Evolutionary conservation across 2,888 invertebrate genomes (phyloP).

Genomic region (Abrostola triplasia): DNA sequence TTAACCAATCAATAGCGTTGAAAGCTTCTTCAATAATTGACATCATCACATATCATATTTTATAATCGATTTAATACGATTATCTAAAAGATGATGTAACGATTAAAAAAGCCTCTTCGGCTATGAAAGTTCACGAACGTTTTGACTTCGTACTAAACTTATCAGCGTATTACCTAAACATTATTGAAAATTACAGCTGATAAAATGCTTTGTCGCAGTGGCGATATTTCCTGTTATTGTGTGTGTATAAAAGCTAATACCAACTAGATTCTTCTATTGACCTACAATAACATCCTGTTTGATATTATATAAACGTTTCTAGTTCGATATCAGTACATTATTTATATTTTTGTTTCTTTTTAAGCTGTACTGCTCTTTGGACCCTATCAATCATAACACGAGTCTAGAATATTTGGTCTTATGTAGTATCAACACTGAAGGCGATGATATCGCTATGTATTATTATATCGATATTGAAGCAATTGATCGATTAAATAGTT

Average conservation of each 20-base stretch:
- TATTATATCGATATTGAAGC: not conserved
- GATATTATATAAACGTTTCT: not conserved
- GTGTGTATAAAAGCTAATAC: slow-evolving; percentile 30
- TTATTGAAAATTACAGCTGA: slow-evolving; percentile 39
- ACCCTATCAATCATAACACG: slow-evolving; percentile 2
- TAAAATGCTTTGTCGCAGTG: slow-evolving; percentile 30
- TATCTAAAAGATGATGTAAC: not conserved
- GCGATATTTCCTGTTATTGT: slow-evolving; percentile 34
- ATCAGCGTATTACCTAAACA: slow-evolving; percentile 21
- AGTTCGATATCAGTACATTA: not conserved
- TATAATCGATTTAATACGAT: not conserved
- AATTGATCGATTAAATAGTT: not conserved
- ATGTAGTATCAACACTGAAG: not conserved
- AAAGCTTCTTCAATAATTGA: too few relatives aligned
- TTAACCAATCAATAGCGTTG: too few relatives aligned
- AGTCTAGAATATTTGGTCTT: not conserved
- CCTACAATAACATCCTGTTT: slow-evolving; percentile 30
- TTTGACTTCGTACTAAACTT: slow-evolving; percentile 34
- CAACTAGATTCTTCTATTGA: slow-evolving; percentile 32
- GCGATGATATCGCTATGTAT: not conserved
- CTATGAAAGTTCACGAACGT: slow-evolving; percentile 30
- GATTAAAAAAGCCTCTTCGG: not conserved
- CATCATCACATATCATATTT: too few relatives aligned
- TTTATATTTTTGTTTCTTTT: not conserved
- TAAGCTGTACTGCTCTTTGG: not conserved